Evolutionary conservation across 2,797 vertebrate species (phyloP).

Genomic region (Myripristis jacobus): DNA sequence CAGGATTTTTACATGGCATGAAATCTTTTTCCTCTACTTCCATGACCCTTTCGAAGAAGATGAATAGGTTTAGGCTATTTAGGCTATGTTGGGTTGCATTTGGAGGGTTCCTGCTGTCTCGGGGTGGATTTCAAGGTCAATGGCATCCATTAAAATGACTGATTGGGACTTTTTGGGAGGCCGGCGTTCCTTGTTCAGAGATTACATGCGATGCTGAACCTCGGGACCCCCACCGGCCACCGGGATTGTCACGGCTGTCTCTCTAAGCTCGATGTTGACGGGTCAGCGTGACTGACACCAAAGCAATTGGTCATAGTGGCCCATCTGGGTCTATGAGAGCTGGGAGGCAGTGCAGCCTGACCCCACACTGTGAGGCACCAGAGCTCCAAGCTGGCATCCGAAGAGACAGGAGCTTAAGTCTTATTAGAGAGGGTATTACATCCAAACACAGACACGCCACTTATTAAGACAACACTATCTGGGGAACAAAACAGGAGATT

Average conservation of each 20-base stretch:
- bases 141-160: constrained; percentile 47
- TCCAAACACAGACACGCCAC: constrained; percentile 75
- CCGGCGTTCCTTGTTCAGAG: constrained; percentile 56
- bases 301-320: constrained; percentile 64
- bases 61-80: not conserved
- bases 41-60: not conserved
- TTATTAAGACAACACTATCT: constrained; percentile 80
- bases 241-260: constrained; percentile 54
- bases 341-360: constrained; percentile 53
- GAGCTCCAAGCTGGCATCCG: constrained; percentile 65
- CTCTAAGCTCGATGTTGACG: constrained; percentile 49
- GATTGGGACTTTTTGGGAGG: constrained; percentile 58
- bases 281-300: constrained; percentile 66
- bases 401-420: constrained; percentile 76
- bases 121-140: constrained; percentile 36
- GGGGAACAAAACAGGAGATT: constrained; percentile 75
- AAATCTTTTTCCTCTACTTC: not conserved
- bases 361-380: constrained; percentile 60
- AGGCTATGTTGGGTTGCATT: constrained; percentile 4
- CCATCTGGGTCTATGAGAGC: constrained; percentile 62
- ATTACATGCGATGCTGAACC: constrained; percentile 62
- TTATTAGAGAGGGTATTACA: constrained; percentile 78
- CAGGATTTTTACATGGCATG: no score
- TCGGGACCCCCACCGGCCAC: constrained; percentile 23
- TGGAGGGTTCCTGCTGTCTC: not conserved